Conservation (phyloP, 1,140 invertebrate species). For the Onthophagus taurus region DNA sequence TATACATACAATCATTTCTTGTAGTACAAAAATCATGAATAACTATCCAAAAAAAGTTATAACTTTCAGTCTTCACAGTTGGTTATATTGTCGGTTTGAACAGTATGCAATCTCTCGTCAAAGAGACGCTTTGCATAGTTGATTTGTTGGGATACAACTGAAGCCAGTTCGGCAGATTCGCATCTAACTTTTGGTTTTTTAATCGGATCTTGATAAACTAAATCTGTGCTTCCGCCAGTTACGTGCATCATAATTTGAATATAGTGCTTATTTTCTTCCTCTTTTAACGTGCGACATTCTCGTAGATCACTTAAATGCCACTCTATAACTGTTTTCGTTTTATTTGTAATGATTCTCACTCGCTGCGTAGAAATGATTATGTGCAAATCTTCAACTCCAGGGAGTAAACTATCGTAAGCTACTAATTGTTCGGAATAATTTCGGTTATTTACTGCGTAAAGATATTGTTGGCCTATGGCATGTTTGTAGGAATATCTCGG, state of each 20-base stretch:
- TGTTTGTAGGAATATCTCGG: slow-evolving; percentile 68
- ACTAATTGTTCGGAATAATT: slow-evolving; percentile 75
- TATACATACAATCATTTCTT: too few species aligned
- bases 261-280: slow-evolving; percentile 50
- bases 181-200: slow-evolving; percentile 74
- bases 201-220: slow-evolving; percentile 42
- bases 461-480: slow-evolving; percentile 73
- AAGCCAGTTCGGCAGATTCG: slow-evolving; percentile 67
- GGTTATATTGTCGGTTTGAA: slow-evolving; percentile 34
- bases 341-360: slow-evolving; percentile 66
- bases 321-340: slow-evolving; percentile 49
- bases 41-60: neutral
- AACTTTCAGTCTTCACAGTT: slow-evolving; percentile 32
- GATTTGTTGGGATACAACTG: slow-evolving; percentile 57
- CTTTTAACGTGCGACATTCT: slow-evolving; percentile 46
- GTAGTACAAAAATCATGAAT: too few species aligned
- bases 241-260: slow-evolving; percentile 67
- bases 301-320: slow-evolving; percentile 54
- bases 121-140: slow-evolving; percentile 82
- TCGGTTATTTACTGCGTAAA: slow-evolving; percentile 69
- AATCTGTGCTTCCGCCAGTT: slow-evolving; percentile 38
- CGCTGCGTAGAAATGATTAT: slow-evolving; percentile 68
- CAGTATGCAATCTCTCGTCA: slow-evolving; percentile 63
- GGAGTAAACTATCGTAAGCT: slow-evolving; percentile 68
- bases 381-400: slow-evolving; percentile 57